phyloP scores from a whole-genome alignment of 1,140 invertebrate genomes.

The Babylonia areolata region DNA sequence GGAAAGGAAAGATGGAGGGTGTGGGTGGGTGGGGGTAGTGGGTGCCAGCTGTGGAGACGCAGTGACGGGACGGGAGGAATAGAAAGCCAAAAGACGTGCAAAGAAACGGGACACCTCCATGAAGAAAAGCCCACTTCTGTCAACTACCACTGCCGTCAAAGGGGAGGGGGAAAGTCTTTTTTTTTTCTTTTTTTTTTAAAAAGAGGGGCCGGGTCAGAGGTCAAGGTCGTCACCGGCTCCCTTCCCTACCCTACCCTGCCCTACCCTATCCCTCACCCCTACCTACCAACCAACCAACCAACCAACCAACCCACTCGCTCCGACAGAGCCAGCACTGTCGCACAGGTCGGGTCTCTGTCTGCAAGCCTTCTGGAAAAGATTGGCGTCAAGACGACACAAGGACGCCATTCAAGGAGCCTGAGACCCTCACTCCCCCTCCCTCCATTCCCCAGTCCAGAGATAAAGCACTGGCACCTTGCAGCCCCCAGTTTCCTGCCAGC shows the following conservation, averaged over 20 bases:
- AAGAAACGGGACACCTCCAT: background rate
- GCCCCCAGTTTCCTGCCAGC: background rate
- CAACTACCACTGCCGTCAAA: background rate
- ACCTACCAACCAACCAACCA: too few species aligned
- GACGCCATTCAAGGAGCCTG: conserved; percentile 22
- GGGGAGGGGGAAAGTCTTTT: background rate
- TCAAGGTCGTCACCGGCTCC: background rate
- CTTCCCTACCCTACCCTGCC: background rate
- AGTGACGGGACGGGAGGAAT: background rate
- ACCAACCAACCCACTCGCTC: too few species aligned
- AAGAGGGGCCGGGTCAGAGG: conserved; percentile 13
- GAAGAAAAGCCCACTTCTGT: conserved; percentile 6
- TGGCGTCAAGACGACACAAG: conserved; percentile 29
- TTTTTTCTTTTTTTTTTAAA: too few species aligned
- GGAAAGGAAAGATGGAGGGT: background rate
- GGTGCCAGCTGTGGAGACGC: background rate
- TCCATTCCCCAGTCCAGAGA: background rate
- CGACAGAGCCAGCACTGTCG: background rate
- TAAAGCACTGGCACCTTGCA: conserved; percentile 24
- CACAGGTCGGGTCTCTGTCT: conserved; percentile 5
- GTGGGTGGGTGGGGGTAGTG: background rate
- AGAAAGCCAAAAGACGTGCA: background rate
- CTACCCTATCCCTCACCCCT: too few species aligned
- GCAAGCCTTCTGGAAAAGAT: conserved; percentile 14
- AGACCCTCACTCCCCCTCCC: background rate